Evolutionary conservation across 2,888 invertebrate species (phyloP).

Genomic region (Melieria omissa): DNA sequence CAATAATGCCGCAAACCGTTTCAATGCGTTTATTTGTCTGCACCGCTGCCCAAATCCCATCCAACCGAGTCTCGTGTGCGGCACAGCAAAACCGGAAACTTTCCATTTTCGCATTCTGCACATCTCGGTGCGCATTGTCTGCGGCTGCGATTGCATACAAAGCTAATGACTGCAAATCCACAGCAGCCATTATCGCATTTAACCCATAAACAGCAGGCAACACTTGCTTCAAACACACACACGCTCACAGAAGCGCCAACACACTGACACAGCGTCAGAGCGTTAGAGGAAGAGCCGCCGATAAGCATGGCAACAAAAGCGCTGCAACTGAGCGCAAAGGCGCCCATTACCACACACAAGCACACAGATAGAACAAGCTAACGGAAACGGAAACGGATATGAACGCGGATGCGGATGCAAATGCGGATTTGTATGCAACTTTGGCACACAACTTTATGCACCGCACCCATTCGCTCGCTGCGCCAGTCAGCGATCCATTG

Average conservation of each 20-base stretch:
- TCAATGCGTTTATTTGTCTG: too few relatives aligned
- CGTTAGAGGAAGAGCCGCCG: too few relatives aligned
- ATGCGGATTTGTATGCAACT: neutral
- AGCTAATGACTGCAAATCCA: slow-evolving; percentile 12
- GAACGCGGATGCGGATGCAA: neutral
- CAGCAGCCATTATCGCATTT: slow-evolving; percentile 20
- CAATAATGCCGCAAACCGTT: too few relatives aligned
- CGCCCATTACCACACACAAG: neutral
- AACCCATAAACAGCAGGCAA: slow-evolving; percentile 19
- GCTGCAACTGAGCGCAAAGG: neutral
- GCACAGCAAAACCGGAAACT: too few relatives aligned
- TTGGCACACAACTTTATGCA: neutral
- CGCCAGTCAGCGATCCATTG: neutral
- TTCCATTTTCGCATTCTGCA: too few relatives aligned
- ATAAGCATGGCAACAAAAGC: too few relatives aligned
- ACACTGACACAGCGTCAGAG: too few relatives aligned
- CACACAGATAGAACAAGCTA: neutral
- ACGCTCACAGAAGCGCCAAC: neutral
- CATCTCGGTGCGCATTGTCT: too few relatives aligned
- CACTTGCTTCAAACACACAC: slow-evolving; percentile 8
- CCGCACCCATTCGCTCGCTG: neutral
- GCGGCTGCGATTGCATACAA: neutral
- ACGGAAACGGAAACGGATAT: neutral
- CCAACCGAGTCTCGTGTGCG: too few relatives aligned
- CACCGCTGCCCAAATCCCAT: too few relatives aligned